phyloP scores from a whole-genome alignment of 2,888 invertebrate genomes.

The Microctonus aethiopoides region DNA sequence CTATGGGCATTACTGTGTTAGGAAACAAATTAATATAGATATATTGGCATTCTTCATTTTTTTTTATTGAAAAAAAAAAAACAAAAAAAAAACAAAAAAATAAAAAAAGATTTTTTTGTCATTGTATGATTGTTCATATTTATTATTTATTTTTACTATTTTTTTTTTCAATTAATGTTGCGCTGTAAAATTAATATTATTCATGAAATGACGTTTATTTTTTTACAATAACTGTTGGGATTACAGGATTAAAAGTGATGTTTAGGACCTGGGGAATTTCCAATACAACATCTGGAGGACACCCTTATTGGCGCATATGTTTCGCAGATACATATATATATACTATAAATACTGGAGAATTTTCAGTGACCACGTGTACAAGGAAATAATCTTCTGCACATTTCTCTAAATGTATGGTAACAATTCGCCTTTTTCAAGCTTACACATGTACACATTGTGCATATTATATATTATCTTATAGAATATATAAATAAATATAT shows the following conservation, averaged over 20 bases:
- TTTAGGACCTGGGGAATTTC: slow-evolving; percentile 23
- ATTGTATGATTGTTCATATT: no score
- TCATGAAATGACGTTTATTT: background rate
- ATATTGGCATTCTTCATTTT: no score
- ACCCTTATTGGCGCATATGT: slow-evolving; percentile 62
- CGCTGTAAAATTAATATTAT: background rate
- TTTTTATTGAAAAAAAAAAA: background rate
- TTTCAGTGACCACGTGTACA: background rate
- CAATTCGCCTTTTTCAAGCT: background rate
- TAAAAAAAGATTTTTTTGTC: background rate
- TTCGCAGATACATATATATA: slow-evolving; percentile 53
- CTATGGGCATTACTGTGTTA: background rate
- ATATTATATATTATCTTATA: background rate
- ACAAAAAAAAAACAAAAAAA: no score
- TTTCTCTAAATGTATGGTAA: background rate
- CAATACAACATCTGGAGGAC: slow-evolving; percentile 25
- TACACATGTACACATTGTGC: background rate
- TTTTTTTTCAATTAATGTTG: background rate
- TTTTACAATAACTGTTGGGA: background rate
- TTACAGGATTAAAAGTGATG: background rate
- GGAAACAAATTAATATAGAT: background rate
- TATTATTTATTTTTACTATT: background rate
- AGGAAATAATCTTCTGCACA: background rate
- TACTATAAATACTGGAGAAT: background rate
- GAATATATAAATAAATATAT: background rate